phyloP scores from a whole-genome alignment of 2,888 invertebrate genomes.

The Scrobipalpa atriplicella region DNA sequence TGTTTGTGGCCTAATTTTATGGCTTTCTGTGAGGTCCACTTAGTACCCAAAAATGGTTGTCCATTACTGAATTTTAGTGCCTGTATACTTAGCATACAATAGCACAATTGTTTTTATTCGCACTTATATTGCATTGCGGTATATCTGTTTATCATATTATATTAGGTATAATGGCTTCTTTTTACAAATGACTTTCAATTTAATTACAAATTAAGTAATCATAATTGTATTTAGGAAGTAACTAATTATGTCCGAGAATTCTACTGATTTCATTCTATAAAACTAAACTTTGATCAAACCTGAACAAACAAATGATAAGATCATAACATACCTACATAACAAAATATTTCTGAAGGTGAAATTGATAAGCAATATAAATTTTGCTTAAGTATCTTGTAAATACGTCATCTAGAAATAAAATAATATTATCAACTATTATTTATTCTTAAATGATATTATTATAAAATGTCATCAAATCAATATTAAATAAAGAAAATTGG shows the following conservation, averaged over 20 bases:
- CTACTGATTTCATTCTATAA: background rate
- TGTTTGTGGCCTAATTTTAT: constrained; percentile 18
- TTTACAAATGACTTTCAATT: background rate
- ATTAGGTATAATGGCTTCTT: constrained; percentile 8
- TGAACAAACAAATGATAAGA: no score
- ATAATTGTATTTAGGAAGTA: background rate
- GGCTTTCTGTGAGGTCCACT: constrained; percentile 70
- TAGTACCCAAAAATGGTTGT: constrained; percentile 65
- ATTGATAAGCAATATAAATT: no score
- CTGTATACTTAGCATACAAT: constrained; percentile 77
- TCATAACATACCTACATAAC: no score
- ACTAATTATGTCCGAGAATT: background rate
- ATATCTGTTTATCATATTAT: background rate
- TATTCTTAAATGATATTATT: no score
- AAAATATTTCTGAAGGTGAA: no score
- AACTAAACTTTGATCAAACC: no score
- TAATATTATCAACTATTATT: no score
- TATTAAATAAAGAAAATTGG: no score
- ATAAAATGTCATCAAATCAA: no score
- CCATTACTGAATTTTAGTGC: constrained; percentile 61
- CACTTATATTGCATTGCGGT: constrained; percentile 44
- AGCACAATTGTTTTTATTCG: constrained; percentile 60
- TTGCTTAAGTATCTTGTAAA: no score
- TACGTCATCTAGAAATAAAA: no score
- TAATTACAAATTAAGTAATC: background rate